Evolutionary conservation across 2,888 invertebrate genomes (phyloP).

Genomic region (Abrostola tripartita): DNA sequence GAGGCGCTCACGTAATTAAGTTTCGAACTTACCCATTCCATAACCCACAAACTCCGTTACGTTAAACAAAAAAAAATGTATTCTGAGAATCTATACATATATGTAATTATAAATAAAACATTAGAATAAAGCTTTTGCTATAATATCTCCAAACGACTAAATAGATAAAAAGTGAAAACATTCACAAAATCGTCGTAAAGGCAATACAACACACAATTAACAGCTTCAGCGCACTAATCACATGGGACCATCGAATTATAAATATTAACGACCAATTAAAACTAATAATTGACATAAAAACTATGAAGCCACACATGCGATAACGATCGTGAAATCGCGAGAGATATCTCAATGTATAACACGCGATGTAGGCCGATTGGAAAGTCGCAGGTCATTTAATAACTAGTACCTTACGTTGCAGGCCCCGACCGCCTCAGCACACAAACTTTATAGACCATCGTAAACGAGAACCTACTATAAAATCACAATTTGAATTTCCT

Average conservation of each 20-base stretch:
- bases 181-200: constrained; percentile 25
- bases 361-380: constrained; percentile 51
- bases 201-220: constrained; percentile 43
- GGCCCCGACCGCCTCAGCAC: constrained; percentile 23
- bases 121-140: constrained; percentile 4
- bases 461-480: constrained; percentile 69
- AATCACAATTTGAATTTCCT: constrained; percentile 71
- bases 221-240: constrained; percentile 31
- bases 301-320: constrained; percentile 39
- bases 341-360: constrained; percentile 52
- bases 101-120: too few relatives aligned
- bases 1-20: constrained; percentile 4
- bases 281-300: constrained; percentile 54
- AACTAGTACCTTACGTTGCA: constrained; percentile 40
- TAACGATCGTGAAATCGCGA: constrained; percentile 55
- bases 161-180: constrained; percentile 12
- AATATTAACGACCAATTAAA: constrained; percentile 58
- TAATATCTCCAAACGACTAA: constrained; percentile 10
- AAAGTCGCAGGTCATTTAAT: constrained; percentile 53
- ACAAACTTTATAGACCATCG: constrained; percentile 66
- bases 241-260: constrained; percentile 43
- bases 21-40: not conserved
- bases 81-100: too few relatives aligned
- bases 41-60: not conserved
- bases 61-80: not conserved